phyloP scores from a whole-genome alignment of 2,888 invertebrate species.

The Tricholauxania praeusta region DNA sequence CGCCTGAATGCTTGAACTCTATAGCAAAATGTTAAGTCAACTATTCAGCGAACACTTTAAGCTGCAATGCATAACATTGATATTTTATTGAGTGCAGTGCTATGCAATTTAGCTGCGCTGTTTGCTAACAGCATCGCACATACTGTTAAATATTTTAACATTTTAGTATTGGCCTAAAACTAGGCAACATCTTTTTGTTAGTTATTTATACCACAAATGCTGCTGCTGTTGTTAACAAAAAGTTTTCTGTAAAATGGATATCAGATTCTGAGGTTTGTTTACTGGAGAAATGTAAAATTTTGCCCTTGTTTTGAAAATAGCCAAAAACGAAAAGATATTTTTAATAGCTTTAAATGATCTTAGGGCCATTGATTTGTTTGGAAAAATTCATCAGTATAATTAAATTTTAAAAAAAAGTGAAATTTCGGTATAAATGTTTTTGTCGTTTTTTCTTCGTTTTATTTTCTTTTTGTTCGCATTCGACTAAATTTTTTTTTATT shows the following conservation, averaged over 20 bases:
- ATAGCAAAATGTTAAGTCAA: neutral
- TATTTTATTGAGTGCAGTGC: neutral
- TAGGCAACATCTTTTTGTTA: slow-evolving; percentile 22
- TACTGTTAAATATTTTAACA: neutral
- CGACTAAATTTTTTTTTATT: neutral
- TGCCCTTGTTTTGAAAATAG: too few species aligned
- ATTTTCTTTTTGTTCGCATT: neutral
- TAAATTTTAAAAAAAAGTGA: too few species aligned
- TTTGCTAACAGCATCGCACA: neutral
- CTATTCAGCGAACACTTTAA: neutral
- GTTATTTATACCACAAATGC: too few species aligned
- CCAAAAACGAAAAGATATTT: too few species aligned
- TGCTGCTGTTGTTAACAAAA: too few species aligned
- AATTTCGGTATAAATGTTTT: too few species aligned
- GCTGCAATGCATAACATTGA: neutral
- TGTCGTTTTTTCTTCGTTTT: neutral
- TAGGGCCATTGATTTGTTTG: too few species aligned
- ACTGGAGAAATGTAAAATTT: too few species aligned
- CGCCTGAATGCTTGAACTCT: neutral
- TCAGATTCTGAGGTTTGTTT: too few species aligned
- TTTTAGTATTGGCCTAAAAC: slow-evolving; percentile 24
- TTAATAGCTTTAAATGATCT: too few species aligned
- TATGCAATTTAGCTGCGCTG: neutral
- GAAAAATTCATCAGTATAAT: too few species aligned
- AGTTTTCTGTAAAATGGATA: too few species aligned